Base-by-base conservation (phyloP, 1,140 invertebrate species). In the Heliconius himera region DNA sequence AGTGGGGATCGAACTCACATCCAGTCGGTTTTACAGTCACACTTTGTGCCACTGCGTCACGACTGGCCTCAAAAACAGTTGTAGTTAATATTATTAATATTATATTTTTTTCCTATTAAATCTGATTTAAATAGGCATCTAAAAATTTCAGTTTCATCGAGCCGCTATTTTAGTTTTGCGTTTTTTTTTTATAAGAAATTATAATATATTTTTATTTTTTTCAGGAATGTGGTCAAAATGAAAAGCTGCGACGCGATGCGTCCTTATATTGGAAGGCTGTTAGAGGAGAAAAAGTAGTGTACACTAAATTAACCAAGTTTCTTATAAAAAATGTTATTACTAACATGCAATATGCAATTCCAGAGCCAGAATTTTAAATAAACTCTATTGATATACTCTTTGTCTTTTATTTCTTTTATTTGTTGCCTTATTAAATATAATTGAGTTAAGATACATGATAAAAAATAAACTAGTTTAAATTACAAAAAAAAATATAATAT, bases 141-240 rank as follows among this genome's bases (percentile, higher is more conserved):
- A 33, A 33, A 4, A 33, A 6, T 33, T 33, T 33, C 0, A 3
- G 41, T 46, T 46, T 3, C 11, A 46, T 46, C 38, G 38, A 41
- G 38, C 38, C 8, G 8, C 8, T 1, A 0, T 1, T 41, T 41
- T 41, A 13, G 11, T 13, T 51, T 51, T 51, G 1, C 16, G 3
- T 5, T 6, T 51, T 51, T 18, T 49, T 51, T 51, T 18, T 5
- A 1, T 56, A 8, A 20, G 1, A 20, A 6, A 56, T 22, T 56
- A 66, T 66, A 29, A 26, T 66, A 1, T 16, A 0, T 16, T n/a
- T 22, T 26, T 66, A 13, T 29, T 41, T 72, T n/a, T 22, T 38
- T 70, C 13, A 93, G 92, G 89, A 90, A 70, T 93, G 91, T 79
- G 91, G 89, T 18, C 90, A 91, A 78, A 82, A 74, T 20, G 82